Evolutionary conservation across 2,888 invertebrate species (phyloP), one percentile per base, ranked within the genome.

Genomic region (Ectemnius lituratus): DNA sequence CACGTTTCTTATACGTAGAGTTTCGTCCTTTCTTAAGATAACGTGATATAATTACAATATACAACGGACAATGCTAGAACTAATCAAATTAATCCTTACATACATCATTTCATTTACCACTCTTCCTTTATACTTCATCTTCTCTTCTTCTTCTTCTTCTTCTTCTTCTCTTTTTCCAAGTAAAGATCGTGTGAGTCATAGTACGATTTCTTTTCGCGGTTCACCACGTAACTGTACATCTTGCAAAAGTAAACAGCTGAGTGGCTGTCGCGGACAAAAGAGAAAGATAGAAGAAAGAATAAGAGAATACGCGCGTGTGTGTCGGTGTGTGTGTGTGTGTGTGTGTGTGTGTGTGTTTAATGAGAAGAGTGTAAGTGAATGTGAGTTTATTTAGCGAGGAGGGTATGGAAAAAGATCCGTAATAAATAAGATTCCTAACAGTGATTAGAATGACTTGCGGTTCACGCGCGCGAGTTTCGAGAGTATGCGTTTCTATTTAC

Each of bases 381-480:
- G 37, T 8, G 37, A 37, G 8, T 52, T 52, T 75, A 62, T 72
- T 79, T 77, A 82, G 85, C 84, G 85, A 85, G 84, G 84, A 84
- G 79, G 79, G 67, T 79, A 79, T 75, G 82, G 81, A 77, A 81
- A 77, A 81, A 37, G 37, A 37, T 37, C 76, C 58, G 69, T 79
- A 85, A 85, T 85, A 85, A 85, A 85, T 85, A 85, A 84, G 52
- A 70, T 80, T 62, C 62, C 65, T 37, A 37, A 37, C 37, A 37
- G 37, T 37, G 37, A 37, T 37, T 37, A 37, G 37, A 37, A 4
- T 37, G 37, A 37, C 37, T 37, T 37, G 37, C 37, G 37, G 37
- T 11, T 37, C 37, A 3, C 37, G 8, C 37, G 4, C 37, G 37
- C 37, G 37, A 37, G 8, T 37, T 37, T 37, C 8, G 37, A 37